Percentiles rank a stretch among this genome's conserved stretches.
Evolutionary conservation across 37 sponge, comb jelly and placozoan genomes (phyloP).

Genomic region (Chondrilla cf. caribensis): DNA sequence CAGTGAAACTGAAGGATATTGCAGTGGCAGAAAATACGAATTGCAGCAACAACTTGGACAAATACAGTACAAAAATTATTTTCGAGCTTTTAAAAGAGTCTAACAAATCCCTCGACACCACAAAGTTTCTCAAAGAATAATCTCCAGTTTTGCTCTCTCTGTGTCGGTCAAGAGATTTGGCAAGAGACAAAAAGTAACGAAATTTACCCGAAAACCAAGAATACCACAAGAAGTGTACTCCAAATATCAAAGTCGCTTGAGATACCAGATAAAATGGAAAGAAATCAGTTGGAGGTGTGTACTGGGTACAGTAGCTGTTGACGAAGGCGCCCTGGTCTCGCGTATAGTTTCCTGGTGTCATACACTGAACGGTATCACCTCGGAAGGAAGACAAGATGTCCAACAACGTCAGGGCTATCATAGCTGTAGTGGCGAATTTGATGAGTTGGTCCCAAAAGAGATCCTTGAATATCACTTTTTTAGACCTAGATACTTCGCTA

Average conservation of each 20-base stretch:
- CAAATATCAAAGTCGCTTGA: slow-evolving; percentile 34
- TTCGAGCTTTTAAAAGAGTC: background rate
- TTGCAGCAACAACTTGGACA: background rate
- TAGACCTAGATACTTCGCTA: slow-evolving; percentile 38
- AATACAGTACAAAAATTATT: background rate
- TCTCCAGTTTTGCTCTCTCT: slow-evolving; percentile 46
- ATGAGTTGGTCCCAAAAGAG: slow-evolving; percentile 49
- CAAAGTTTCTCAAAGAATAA: slow-evolving; percentile 32
- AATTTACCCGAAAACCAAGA: slow-evolving; percentile 49
- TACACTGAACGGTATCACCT: slow-evolving; percentile 35
- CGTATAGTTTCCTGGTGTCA: slow-evolving; percentile 31
- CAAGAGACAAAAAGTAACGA: slow-evolving; percentile 46
- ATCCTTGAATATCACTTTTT: background rate
- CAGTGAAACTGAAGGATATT: background rate
- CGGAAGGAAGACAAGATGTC: slow-evolving; percentile 45
- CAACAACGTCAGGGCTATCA: slow-evolving; percentile 39
- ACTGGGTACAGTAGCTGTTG: slow-evolving; percentile 38
- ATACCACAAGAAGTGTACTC: slow-evolving; percentile 62
- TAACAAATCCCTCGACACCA: slow-evolving; percentile 35
- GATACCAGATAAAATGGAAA: slow-evolving; percentile 32
- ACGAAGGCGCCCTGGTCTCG: slow-evolving; percentile 33
- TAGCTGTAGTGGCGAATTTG: slow-evolving; percentile 16
- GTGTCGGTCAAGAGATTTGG: slow-evolving; percentile 34
- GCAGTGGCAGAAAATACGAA: background rate
- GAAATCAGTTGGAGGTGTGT: slow-evolving; percentile 32